Base-by-base conservation (phyloP, 2,888 invertebrate genomes). In the Beris morrisii region DNA sequence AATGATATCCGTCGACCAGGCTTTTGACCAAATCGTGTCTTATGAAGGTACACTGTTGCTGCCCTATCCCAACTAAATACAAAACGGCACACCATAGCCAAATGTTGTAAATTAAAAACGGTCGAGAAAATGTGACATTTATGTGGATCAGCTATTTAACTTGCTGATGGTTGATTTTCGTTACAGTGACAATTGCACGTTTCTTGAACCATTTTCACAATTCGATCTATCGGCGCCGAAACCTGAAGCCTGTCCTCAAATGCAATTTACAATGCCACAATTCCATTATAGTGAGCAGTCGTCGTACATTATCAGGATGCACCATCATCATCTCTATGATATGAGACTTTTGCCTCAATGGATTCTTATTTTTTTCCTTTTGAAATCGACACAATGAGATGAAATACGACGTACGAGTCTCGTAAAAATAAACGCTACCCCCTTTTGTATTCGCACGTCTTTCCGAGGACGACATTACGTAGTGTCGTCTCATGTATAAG, bases 401-500 rank as follows among this genome's bases (percentile, higher is more conserved):
- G 64, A 64, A 64, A 64, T 64, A 64, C 64, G 64, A 64, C 55
- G 64, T 64, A 64, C 64, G 64, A 54, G 54, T 55, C 54, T 64
- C 64, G 54, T 64, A 64, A 64, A 64, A 64, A 64, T 64, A 64
- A 54, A 64, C 54, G 53, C 54, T 64, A 44, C 54, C 54, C 22
- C 64, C 64, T 55, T 64, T 64, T 54, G 54, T 64, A 54, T 46
- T 64, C 55, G 38, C 64, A 46, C 55, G 64, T 61, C 61, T 61
- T 50, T 59, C 50, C 52, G 38, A 50, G 38, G 52, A 32, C 22
- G 46, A 59, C 59, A 59, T 59, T 13, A 22, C 54, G 54, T 59
- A 43, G 13, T 12, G 59, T 15, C 5, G 52, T 52, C 3, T 15
- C 22, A 52, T 28, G 52, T 7, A 15, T 50, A 11, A 15, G n/a